A percentile compares a stretch with the other conserved stretches of the same genome.
Conservation (phyloP, 1,140 invertebrate genomes). For the Bombyx mandarina region DNA sequence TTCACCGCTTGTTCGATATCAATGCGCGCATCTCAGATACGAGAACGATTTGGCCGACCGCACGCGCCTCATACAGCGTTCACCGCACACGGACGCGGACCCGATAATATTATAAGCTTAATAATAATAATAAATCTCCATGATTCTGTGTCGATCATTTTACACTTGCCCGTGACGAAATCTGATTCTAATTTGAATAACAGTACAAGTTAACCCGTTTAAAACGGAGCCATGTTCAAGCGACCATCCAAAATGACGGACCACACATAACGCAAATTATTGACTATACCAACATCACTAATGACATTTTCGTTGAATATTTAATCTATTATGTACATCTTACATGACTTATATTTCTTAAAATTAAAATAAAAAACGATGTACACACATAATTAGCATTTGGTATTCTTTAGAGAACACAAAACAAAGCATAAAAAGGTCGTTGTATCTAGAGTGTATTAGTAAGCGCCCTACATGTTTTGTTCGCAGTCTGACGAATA, state of each 20-base stretch:
- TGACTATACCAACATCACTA: too few relatives aligned
- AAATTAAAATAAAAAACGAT: not conserved
- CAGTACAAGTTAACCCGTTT: constrained; percentile 33
- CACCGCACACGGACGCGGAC: constrained; percentile 37
- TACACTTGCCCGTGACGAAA: constrained; percentile 32
- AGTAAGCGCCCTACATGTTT: constrained; percentile 22
- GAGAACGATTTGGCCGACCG: constrained; percentile 25
- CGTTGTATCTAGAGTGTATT: constrained; percentile 12
- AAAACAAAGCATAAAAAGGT: constrained; percentile 3
- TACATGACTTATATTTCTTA: too few relatives aligned
- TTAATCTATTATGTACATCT: too few relatives aligned
- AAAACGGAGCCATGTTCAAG: constrained; percentile 20
- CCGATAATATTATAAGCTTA: constrained; percentile 32
- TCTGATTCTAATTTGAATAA: constrained; percentile 47
- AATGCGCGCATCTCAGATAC: constrained; percentile 39
- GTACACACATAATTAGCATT: constrained; percentile 14
- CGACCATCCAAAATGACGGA: too few relatives aligned
- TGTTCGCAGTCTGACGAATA: constrained; percentile 26
- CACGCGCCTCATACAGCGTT: not conserved
- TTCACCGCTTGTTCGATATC: constrained; percentile 44
- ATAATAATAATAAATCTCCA: constrained; percentile 50
- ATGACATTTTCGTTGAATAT: too few relatives aligned
- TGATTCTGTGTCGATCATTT: constrained; percentile 30
- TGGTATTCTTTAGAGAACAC: constrained; percentile 19
- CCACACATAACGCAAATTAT: too few relatives aligned